Evolutionary conservation across 2,113 vertebrate genomes (phyloP).

Genomic region (Rhea americana): DNA sequence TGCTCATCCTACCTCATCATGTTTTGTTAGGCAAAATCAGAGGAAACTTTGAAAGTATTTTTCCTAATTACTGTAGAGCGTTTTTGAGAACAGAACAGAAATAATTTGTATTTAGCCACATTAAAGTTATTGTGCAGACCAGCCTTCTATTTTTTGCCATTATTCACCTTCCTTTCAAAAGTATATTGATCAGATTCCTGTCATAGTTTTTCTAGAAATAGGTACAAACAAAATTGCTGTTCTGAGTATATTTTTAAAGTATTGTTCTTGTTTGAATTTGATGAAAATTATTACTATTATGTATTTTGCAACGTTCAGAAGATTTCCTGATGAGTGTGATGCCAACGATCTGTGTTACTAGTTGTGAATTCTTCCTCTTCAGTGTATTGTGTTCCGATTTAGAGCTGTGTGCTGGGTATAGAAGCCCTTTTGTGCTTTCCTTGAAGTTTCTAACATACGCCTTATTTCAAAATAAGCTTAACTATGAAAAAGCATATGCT

Average conservation of each 20-base stretch:
- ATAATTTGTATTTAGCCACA: background rate
- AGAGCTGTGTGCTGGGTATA: background rate
- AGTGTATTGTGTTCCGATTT: background rate
- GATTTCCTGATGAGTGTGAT: background rate
- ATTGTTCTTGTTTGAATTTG: background rate
- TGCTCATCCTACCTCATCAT: background rate
- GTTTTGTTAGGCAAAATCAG: background rate
- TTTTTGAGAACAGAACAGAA: background rate
- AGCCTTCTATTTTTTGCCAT: background rate
- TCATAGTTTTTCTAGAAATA: background rate
- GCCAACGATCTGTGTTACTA: background rate
- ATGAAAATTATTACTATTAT: background rate
- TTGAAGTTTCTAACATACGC: background rate
- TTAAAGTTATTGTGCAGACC: background rate
- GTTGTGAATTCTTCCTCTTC: background rate
- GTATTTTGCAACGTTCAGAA: background rate
- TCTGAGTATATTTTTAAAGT: background rate
- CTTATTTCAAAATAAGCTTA: background rate
- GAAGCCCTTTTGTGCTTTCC: background rate
- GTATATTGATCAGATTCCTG: background rate
- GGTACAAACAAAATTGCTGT: background rate
- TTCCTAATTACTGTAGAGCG: background rate
- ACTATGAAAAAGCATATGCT: background rate
- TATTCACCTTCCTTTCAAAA: background rate
- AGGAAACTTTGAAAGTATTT: background rate